Percentiles rank a stretch among this genome's conserved stretches.
Evolutionary conservation across 1,140 invertebrate species (phyloP).

Genomic region (Bombus confusus): DNA sequence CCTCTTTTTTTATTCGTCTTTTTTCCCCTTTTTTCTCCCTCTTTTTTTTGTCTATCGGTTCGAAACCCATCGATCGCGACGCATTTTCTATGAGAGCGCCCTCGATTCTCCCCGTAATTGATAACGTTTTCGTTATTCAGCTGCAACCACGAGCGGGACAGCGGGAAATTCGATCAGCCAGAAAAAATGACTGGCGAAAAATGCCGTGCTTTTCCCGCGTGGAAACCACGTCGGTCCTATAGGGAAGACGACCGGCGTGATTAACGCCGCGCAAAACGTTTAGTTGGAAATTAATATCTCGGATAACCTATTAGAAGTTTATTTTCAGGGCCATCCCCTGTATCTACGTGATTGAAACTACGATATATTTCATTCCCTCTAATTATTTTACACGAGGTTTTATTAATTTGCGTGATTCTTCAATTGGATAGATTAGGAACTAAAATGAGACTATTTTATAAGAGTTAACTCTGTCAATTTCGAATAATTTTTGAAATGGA

Average conservation of each 20-base stretch:
- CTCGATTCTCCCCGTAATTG: constrained; percentile 55
- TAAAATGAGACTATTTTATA: no score
- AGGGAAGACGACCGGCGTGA: not conserved
- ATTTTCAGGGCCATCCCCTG: not conserved
- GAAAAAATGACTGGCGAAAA: constrained; percentile 49
- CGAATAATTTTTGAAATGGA: no score
- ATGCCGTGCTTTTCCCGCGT: constrained; percentile 7
- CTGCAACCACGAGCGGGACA: constrained; percentile 32
- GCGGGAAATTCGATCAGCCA: constrained; percentile 54
- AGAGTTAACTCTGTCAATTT: no score
- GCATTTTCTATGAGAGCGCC: constrained; percentile 58
- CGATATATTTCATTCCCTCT: not conserved
- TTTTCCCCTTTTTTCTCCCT: not conserved
- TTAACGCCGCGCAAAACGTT: not conserved
- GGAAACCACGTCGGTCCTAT: constrained; percentile 12
- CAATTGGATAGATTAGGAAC: no score
- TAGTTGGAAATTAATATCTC: not conserved
- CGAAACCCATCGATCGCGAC: constrained; percentile 20
- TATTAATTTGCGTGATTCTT: no score
- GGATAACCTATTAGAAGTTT: not conserved
- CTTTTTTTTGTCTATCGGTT: constrained; percentile 1
- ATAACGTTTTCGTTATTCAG: constrained; percentile 62
- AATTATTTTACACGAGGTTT: no score
- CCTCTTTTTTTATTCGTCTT: not conserved
- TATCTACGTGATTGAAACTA: not conserved